A percentile compares a stretch with the other conserved stretches of the same genome.
Evolutionary conservation across 2,797 vertebrate species (phyloP).

Genomic region (Mormyrus hasselquistii): DNA sequence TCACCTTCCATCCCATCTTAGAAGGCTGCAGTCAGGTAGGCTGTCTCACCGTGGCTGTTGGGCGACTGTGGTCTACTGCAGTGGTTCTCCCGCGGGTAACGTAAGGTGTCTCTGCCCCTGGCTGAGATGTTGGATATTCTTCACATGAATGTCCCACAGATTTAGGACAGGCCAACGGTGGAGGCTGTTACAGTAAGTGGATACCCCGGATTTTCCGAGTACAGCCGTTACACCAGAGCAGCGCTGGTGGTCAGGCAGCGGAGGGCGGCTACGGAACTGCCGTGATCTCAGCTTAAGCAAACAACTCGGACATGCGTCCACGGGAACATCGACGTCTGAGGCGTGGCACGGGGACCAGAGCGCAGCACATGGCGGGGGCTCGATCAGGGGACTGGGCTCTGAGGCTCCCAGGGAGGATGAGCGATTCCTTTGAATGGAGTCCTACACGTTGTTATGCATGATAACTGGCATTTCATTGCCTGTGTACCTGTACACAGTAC

Average conservation of each 20-base stretch:
- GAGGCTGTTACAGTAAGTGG: slow-evolving; percentile 14
- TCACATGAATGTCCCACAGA: background rate
- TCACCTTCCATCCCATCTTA: background rate
- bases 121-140: background rate
- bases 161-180: background rate
- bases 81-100: background rate
- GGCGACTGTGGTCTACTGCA: background rate
- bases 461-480: background rate
- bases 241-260: slow-evolving; percentile 37
- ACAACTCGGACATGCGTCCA: slow-evolving; percentile 3
- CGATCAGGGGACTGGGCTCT: background rate
- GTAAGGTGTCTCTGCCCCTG: background rate
- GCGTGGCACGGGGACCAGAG: background rate
- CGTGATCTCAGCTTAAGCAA: background rate
- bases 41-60: background rate
- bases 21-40: background rate
- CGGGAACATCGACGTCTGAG: slow-evolving; percentile 3
- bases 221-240: slow-evolving; percentile 31
- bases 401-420: background rate
- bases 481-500: background rate
- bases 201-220: background rate
- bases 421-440: background rate
- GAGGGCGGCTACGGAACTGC: slow-evolving; percentile 1
- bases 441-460: background rate
- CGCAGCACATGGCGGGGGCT: background rate